phyloP scores from a whole-genome alignment of 2,888 invertebrate genomes.

The Plebejus argus region DNA sequence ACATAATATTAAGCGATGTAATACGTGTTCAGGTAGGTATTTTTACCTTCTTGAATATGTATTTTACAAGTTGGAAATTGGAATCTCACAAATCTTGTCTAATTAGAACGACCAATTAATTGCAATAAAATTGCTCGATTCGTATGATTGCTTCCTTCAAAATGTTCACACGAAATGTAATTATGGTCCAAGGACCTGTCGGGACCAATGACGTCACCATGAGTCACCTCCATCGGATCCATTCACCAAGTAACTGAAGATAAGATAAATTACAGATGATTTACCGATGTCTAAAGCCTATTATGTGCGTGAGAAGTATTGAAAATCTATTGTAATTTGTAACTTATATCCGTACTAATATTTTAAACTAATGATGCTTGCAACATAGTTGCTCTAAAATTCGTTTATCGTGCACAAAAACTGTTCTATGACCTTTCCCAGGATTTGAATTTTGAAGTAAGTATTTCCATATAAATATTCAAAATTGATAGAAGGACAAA shows the following conservation, averaged over 20 bases:
- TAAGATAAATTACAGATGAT: constrained; percentile 40
- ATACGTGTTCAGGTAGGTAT: too few relatives aligned
- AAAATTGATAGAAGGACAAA: too few relatives aligned
- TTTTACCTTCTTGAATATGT: too few relatives aligned
- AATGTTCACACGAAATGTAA: constrained; percentile 25
- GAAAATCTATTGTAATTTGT: not conserved
- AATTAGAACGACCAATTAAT: not conserved
- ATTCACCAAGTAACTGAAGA: constrained; percentile 38
- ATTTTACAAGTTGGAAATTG: not conserved
- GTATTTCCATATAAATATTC: too few relatives aligned
- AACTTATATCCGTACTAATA: too few relatives aligned
- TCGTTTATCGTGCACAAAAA: too few relatives aligned
- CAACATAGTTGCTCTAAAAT: too few relatives aligned
- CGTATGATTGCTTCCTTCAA: not conserved
- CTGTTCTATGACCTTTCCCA: too few relatives aligned
- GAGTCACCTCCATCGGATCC: constrained; percentile 46
- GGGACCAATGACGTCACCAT: constrained; percentile 52
- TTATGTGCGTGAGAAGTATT: not conserved
- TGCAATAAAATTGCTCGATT: not conserved
- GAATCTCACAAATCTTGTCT: not conserved
- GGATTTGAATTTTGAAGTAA: too few relatives aligned
- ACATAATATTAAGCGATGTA: too few relatives aligned
- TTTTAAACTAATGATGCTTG: too few relatives aligned
- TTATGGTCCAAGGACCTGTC: constrained; percentile 28
- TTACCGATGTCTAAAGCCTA: constrained; percentile 33